Evolutionary conservation across 2,797 vertebrate genomes (phyloP).

Genomic region (Prunella strophiata): DNA sequence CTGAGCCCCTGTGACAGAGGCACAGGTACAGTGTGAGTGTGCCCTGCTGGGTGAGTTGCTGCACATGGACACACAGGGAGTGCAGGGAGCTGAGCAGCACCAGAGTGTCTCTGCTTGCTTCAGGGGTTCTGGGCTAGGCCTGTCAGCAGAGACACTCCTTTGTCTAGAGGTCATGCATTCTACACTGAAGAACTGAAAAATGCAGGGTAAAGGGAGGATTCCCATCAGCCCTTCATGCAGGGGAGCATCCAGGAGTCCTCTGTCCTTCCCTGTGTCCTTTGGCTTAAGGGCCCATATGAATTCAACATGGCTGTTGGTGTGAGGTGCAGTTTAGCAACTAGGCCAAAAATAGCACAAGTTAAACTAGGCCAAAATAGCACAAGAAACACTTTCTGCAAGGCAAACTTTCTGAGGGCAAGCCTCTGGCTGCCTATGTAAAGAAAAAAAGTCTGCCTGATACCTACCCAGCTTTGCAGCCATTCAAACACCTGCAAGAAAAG

Average conservation of each 20-base stretch:
- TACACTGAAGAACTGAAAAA: neutral
- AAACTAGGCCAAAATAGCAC: neutral
- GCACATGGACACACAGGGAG: neutral
- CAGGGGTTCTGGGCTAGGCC: neutral
- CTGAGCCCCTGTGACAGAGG: neutral
- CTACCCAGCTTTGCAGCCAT: neutral
- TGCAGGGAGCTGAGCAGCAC: neutral
- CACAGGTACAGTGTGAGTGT: neutral
- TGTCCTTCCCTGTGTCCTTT: neutral
- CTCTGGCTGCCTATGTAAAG: neutral
- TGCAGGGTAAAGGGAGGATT: neutral
- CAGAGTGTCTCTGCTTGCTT: neutral
- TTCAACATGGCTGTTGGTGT: rapidly evolving
- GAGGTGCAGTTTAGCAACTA: neutral
- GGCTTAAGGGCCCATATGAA: neutral
- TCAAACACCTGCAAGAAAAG: neutral
- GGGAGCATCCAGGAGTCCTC: neutral
- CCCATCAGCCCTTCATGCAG: neutral
- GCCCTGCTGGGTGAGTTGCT: neutral
- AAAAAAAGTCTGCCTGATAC: neutral
- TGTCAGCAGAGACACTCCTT: neutral
- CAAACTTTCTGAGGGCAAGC: neutral
- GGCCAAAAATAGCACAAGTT: no score
- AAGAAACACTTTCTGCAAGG: neutral
- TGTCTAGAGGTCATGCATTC: neutral